Evolutionary conservation across 2,113 vertebrate genomes (phyloP).

Genomic region (Myotis lucifugus): DNA sequence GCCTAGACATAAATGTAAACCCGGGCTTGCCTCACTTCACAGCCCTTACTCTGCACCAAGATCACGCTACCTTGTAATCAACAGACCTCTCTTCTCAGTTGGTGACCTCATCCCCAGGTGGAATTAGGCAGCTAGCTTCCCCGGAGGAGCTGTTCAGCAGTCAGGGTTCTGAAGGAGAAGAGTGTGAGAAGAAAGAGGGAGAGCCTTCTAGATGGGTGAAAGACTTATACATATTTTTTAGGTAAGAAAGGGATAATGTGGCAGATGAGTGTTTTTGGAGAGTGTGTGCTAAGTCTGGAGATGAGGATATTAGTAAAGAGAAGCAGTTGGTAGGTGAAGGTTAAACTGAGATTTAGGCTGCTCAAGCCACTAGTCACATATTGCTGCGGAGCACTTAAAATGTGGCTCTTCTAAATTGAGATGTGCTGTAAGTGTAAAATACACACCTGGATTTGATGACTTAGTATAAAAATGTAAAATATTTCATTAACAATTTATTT

Average conservation of each 20-base stretch:
- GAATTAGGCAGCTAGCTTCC: background rate
- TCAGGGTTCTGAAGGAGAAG: background rate
- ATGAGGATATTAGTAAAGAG: background rate
- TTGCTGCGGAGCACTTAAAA: background rate
- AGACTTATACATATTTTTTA: background rate
- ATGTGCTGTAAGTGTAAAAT: background rate
- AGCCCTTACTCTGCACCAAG: background rate
- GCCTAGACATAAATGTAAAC: background rate
- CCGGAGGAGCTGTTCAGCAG: background rate
- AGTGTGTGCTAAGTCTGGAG: background rate
- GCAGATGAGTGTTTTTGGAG: slow-evolving; percentile 5
- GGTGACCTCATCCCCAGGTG: background rate
- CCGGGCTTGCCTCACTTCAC: background rate
- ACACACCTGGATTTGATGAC: background rate
- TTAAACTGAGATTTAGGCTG: background rate
- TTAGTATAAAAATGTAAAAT: background rate
- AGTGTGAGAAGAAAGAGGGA: background rate
- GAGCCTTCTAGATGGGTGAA: background rate
- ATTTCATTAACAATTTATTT: background rate
- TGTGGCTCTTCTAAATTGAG: background rate
- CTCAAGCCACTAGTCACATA: background rate
- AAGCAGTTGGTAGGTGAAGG: background rate
- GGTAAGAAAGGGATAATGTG: background rate
- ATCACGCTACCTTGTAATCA: background rate
- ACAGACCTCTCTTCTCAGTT: background rate